Conservation (phyloP, 2,888 invertebrate genomes). For the Chaetogeoica ovagalla region DNA sequence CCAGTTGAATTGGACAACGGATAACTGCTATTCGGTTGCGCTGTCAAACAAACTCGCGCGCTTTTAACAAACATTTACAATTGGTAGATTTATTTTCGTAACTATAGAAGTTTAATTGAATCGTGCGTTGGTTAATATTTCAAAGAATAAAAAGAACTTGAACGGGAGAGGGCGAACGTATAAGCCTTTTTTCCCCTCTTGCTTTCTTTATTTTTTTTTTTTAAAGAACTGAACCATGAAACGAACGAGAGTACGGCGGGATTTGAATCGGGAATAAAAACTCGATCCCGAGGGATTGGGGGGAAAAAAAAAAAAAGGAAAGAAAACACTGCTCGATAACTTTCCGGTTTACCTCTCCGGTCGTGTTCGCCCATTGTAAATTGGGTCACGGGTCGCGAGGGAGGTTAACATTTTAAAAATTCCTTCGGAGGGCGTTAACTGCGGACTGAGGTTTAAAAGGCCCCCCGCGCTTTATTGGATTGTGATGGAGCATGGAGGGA, state of each 20-base stretch:
- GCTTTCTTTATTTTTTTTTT: constrained; percentile 16
- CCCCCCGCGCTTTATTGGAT: constrained; percentile 47
- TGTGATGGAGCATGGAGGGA: constrained; percentile 43
- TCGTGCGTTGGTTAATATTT: constrained; percentile 46
- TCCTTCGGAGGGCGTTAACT: constrained; percentile 42
- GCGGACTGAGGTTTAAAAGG: constrained; percentile 46
- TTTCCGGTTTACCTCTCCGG: constrained; percentile 52
- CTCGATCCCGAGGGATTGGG: constrained; percentile 28
- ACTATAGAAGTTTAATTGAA: constrained; percentile 51
- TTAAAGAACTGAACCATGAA: constrained; percentile 48
- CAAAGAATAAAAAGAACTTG: constrained; percentile 49
- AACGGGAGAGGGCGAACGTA: constrained; percentile 35
- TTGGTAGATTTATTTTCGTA: constrained; percentile 48
- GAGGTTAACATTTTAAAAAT: constrained; percentile 52
- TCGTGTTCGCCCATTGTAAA: constrained; percentile 46
- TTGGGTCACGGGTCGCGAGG: constrained; percentile 51
- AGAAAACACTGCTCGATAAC: constrained; percentile 43
- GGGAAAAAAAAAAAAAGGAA: background rate
- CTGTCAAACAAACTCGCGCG: constrained; percentile 17
- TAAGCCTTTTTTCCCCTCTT: constrained; percentile 29
- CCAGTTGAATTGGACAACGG: background rate
- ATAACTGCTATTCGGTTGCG: background rate
- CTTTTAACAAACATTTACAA: constrained; percentile 46
- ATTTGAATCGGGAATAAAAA: constrained; percentile 53
- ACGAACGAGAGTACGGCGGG: constrained; percentile 45